Percentiles rank a stretch among this genome's conserved stretches.
Evolutionary conservation across 2,113 vertebrate genomes (phyloP).

Genomic region (Gulo gulo): DNA sequence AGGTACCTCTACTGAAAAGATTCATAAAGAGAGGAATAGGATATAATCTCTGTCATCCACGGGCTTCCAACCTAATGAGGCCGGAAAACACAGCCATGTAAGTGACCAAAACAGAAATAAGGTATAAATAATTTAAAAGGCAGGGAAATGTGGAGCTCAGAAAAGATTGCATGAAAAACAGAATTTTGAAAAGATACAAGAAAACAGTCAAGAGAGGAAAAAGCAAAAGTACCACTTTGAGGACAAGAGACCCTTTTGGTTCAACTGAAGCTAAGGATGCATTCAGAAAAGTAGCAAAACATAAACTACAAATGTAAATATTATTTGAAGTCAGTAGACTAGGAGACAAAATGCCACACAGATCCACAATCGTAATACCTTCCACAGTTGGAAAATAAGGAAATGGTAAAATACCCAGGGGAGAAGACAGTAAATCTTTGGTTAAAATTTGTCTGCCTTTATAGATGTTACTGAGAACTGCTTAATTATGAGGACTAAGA

Average conservation of each 20-base stretch:
- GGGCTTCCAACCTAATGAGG: background rate
- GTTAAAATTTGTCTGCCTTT: background rate
- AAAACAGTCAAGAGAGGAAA: background rate
- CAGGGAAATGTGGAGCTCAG: background rate
- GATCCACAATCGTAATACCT: background rate
- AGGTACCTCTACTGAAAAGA: background rate
- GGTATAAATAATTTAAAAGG: background rate
- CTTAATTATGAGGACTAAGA: background rate
- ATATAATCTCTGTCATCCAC: background rate
- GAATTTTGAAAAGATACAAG: slow-evolving; percentile 7
- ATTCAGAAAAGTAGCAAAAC: background rate
- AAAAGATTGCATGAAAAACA: background rate
- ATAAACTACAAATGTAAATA: background rate
- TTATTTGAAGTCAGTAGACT: background rate
- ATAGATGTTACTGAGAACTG: background rate
- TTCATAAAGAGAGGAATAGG: background rate
- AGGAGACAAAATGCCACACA: background rate
- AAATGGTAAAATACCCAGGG: background rate
- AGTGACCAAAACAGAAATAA: slow-evolving; percentile 17
- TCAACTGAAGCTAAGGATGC: background rate
- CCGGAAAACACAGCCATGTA: background rate
- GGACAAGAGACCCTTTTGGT: background rate
- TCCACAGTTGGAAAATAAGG: background rate
- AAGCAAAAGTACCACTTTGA: background rate
- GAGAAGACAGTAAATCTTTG: background rate